Evolutionary conservation across 2,888 invertebrate genomes (phyloP).

Genomic region (Diadegma fenestrale): DNA sequence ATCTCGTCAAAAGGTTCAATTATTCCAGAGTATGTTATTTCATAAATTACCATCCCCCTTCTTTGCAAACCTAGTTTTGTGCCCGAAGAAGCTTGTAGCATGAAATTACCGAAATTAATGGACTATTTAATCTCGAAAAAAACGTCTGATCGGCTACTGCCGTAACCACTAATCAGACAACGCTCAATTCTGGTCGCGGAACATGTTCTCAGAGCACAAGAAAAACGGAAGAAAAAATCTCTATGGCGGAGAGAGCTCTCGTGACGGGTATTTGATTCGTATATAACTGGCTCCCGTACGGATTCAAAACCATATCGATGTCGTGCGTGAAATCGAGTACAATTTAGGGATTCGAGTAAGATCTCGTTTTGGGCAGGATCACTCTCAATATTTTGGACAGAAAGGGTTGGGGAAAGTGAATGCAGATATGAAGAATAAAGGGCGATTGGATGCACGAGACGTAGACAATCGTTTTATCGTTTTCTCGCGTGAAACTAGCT

Average conservation of each 20-base stretch:
- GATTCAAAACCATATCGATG: constrained; percentile 57
- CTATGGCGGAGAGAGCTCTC: not conserved
- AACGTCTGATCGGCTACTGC: constrained; percentile 4
- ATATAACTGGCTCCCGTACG: not conserved
- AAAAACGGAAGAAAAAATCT: not conserved
- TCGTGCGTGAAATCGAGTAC: constrained; percentile 53
- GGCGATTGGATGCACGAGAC: constrained; percentile 40
- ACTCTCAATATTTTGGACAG: constrained; percentile 60
- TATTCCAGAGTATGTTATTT: not conserved
- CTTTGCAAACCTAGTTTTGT: not conserved
- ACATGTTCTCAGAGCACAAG: not conserved
- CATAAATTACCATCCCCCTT: not conserved
- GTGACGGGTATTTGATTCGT: not conserved
- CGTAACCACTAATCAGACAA: constrained; percentile 24
- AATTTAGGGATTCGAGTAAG: constrained; percentile 62
- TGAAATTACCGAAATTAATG: not conserved
- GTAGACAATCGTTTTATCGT: constrained; percentile 69
- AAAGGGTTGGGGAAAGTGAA: constrained; percentile 18
- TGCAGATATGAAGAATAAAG: constrained; percentile 22
- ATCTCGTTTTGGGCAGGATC: constrained; percentile 57
- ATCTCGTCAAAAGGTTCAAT: no score
- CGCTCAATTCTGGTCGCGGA: not conserved
- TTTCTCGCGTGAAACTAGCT: constrained; percentile 70
- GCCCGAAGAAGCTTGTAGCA: not conserved
- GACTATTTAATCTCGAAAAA: not conserved